A percentile compares a stretch with the other conserved stretches of the same genome.
These are phyloP conservation scores for Chaenogobius annularis DNA, from an alignment of 2,113 vertebrate genomes.

Conservation along the genomic window DNA sequence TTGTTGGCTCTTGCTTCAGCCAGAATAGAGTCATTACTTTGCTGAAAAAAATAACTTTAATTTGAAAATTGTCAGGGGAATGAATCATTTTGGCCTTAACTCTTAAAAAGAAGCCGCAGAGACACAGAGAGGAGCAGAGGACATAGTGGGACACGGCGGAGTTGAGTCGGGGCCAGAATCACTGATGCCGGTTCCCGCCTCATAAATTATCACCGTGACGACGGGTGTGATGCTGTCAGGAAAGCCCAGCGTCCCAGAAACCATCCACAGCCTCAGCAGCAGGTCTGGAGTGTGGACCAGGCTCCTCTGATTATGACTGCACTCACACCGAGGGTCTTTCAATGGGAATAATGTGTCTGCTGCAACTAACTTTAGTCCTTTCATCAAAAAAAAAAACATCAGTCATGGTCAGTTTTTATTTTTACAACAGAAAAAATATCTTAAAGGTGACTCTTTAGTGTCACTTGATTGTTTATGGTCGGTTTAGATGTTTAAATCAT, in stretches of 20 bases:
- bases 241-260: conserved; percentile 44
- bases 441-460: no score
- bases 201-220: conserved; percentile 64
- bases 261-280: conserved; percentile 31
- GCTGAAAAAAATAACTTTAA: neutral
- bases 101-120: neutral
- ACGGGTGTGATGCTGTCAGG: conserved; percentile 55
- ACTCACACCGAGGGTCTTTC: neutral
- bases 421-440: no score
- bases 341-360: neutral
- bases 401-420: no score
- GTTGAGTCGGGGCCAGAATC: conserved; percentile 43
- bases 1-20: neutral
- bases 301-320: neutral
- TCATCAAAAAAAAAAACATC: neutral
- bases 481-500: no score
- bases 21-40: no score
- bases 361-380: no score
- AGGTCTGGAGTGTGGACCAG: conserved; percentile 12
- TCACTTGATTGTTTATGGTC: no score
- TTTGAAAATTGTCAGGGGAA: neutral
- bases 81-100: neutral
- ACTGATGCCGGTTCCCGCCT: conserved; percentile 61
- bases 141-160: conserved; percentile 20
- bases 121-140: conserved; percentile 13